These are phyloP conservation scores for Bruchidius siliquastri DNA, from an alignment of 2,888 invertebrate species.

Conservation along the genomic window DNA sequence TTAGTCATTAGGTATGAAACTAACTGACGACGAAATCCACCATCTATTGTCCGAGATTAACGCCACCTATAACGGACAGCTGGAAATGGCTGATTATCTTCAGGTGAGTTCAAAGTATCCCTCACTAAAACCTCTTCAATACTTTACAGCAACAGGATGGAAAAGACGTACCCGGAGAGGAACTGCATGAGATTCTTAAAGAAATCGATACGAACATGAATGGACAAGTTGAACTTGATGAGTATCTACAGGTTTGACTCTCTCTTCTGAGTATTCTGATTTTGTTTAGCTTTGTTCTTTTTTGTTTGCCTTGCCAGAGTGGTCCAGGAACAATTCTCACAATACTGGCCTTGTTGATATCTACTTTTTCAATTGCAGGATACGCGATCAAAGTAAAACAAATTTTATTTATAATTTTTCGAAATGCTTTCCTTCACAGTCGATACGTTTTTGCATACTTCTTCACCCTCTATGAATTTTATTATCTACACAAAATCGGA, in stretches of 20 bases:
- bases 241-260: conserved; percentile 92
- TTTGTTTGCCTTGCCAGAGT: conserved; percentile 1
- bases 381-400: too few species aligned
- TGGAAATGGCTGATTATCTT: conserved; percentile 83
- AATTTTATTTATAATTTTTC: too few species aligned
- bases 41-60: conserved; percentile 80
- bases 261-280: not conserved
- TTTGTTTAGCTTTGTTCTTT: conserved; percentile 3
- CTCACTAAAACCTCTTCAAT: conserved; percentile 7
- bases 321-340: too few species aligned
- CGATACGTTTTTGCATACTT: too few species aligned
- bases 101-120: conserved; percentile 60
- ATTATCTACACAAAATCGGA: too few species aligned
- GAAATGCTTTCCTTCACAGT: too few species aligned
- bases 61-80: conserved; percentile 76
- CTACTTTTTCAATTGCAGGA: too few species aligned
- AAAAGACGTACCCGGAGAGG: conserved; percentile 80
- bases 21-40: conserved; percentile 67
- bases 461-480: too few species aligned
- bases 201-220: conserved; percentile 99
- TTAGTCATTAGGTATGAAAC: conserved; percentile 61
- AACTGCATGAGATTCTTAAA: conserved; percentile 93
- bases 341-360: too few species aligned
- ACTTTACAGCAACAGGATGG: conserved; percentile 72
- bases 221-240: conserved; percentile 98